Conservation (phyloP, 2,113 vertebrate species). For the Silurus glanis region DNA sequence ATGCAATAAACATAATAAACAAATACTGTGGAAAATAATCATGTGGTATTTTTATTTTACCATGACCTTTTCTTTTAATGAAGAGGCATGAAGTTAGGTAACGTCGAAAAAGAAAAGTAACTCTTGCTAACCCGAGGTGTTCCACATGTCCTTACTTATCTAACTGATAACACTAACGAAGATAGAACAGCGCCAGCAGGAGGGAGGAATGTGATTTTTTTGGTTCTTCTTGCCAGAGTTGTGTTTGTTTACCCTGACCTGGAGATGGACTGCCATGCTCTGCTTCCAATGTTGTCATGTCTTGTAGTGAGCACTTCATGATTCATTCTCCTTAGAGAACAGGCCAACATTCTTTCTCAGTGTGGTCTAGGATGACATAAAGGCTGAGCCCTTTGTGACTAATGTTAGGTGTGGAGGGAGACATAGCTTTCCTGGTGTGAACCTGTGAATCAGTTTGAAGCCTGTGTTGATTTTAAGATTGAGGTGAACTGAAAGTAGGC, state of each 20-base stretch:
- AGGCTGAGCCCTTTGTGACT: slow-evolving; percentile 18
- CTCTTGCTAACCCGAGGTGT: slow-evolving; percentile 26
- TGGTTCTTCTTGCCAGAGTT: neutral
- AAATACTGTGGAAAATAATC: neutral
- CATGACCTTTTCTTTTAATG: neutral
- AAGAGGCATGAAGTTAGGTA: neutral
- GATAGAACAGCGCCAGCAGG: neutral
- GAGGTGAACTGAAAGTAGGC: neutral
- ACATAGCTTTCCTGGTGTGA: neutral
- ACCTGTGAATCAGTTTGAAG: neutral
- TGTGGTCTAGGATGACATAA: slow-evolving; percentile 13
- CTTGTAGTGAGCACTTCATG: neutral
- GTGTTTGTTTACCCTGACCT: slow-evolving; percentile 16
- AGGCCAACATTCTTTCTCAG: slow-evolving; percentile 21
- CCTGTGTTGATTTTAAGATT: neutral
- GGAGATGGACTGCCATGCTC: slow-evolving; percentile 17
- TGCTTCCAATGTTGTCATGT: slow-evolving; percentile 21
- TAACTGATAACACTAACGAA: slow-evolving; percentile 27
- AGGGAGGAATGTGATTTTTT: slow-evolving; percentile 36
- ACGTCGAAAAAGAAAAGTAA: neutral
- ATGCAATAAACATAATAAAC: neutral
- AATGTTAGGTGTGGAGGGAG: slow-evolving; percentile 21
- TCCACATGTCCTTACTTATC: slow-evolving; percentile 38
- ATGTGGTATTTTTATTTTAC: neutral
- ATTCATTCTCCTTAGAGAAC: slow-evolving; percentile 5